phyloP scores from a whole-genome alignment of 2,888 invertebrate species.

The Rutpela maculata region DNA sequence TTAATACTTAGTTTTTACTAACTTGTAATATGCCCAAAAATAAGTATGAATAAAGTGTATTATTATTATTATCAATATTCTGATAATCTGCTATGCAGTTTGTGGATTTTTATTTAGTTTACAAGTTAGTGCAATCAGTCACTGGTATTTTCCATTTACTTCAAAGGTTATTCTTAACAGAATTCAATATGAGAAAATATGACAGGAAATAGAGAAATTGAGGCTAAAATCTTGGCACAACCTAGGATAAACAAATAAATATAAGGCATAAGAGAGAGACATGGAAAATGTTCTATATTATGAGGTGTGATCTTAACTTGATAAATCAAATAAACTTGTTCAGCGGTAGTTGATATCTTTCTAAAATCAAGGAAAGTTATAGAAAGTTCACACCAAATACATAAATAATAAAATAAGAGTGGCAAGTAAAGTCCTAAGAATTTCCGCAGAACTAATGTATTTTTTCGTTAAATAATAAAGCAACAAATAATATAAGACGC shows the following conservation, averaged over 20 bases:
- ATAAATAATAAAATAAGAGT: slow-evolving; percentile 17
- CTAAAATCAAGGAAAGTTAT: neutral
- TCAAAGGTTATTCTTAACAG: neutral
- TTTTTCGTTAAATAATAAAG: slow-evolving; percentile 8
- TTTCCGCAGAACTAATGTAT: slow-evolving; percentile 2
- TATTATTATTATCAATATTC: no score
- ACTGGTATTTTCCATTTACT: neutral
- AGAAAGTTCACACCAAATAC: slow-evolving; percentile 8
- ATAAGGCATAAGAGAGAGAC: neutral
- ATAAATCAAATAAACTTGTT: slow-evolving; percentile 7
- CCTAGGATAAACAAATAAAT: slow-evolving; percentile 7
- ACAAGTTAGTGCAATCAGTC: neutral
- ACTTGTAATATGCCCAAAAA: no score
- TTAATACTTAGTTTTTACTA: no score
- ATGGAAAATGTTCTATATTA: neutral
- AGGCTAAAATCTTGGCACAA: neutral
- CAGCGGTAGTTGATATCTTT: neutral
- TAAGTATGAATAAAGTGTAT: no score
- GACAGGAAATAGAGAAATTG: neutral
- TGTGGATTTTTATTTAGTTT: no score
- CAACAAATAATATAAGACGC: slow-evolving; percentile 9
- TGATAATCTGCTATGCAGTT: no score
- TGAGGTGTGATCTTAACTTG: neutral
- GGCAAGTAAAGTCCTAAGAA: neutral
- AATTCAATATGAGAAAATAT: neutral